Conservation (phyloP, 2,888 invertebrate genomes). For the Diadegma fenestrale region DNA sequence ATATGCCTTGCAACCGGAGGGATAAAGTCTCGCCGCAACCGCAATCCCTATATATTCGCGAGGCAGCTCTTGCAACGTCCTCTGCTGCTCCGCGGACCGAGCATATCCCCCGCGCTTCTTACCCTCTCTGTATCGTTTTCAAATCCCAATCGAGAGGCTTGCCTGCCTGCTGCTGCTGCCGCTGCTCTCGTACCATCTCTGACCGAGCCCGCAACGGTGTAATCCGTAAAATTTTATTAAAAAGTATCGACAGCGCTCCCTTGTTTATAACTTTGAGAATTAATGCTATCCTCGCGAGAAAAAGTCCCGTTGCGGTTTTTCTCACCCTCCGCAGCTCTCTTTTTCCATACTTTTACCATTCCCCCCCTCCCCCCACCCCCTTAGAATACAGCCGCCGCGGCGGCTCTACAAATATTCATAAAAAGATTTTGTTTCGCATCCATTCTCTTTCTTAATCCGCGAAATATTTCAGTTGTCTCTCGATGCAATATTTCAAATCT, state of each 20-base stretch:
- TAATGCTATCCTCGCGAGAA: conserved; percentile 73
- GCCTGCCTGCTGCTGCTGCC: neutral
- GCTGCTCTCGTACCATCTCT: conserved; percentile 23
- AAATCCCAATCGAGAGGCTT: conserved; percentile 50
- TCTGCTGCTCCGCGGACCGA: neutral
- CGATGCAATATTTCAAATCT: neutral
- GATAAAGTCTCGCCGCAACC: conserved; percentile 53
- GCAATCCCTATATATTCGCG: conserved; percentile 34
- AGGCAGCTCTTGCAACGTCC: neutral
- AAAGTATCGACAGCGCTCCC: conserved; percentile 83
- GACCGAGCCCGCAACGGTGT: conserved; percentile 77
- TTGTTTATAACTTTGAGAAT: conserved; percentile 83
- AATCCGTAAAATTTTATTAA: conserved; percentile 84
- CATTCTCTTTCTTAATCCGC: neutral
- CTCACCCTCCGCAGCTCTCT: neutral
- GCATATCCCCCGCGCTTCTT: neutral
- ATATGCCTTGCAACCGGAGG: conserved; percentile 50
- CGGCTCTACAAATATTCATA: neutral
- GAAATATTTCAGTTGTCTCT: neutral
- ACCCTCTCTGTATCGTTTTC: conserved; percentile 11
- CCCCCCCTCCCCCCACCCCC: too few relatives aligned
- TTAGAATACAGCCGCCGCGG: neutral
- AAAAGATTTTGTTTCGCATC: conserved; percentile 15
- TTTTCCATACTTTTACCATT: neutral
- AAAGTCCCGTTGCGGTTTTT: conserved; percentile 23